Base-by-base conservation (phyloP, 2,113 vertebrate genomes). In the Sinocyclocheilus grahami region DNA sequence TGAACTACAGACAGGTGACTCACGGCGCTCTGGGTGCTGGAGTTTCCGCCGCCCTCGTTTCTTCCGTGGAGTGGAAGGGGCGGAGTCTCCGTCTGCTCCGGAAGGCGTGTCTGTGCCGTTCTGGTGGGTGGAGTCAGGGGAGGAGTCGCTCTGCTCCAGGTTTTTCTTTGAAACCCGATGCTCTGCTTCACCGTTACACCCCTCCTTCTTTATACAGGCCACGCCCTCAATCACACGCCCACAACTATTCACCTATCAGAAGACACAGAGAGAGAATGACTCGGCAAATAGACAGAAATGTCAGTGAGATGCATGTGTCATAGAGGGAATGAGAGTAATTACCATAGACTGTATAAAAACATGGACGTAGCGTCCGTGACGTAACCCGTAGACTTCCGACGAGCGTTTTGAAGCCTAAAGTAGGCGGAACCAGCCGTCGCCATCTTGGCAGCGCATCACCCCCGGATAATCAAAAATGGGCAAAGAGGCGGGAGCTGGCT, bases 51-150 rank as follows among this genome's bases (percentile, higher is more conserved):
- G 91, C 71, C 93, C 92, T 2, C 92, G 92, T 89, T 92, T 95
- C 90, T 93, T 95, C 86, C 92, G 93, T 74, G 92, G 90, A 62
- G 93, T 92, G 69, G 92, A 93, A 39, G 93, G 91, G 88, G 93
- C 92, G 5, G 94, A 92, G 58, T 97, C 96, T 58, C 87, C 86
- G 83, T 96, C 95, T 7, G 93, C 94, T 72, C 95, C 94, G 81
- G 95, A 96, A 72, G 95, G 95, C 84, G 95, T 96, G 85, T 96
- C 96, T 89, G 96, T 95, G 67, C 97, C 96, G 24, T 98, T 98
- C 90, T 95, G 95, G 91, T 96, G 92, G 33, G 93, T 92, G 86
- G 95, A 93, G 79, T 94, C 95, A 10, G 78, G 86, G 63, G 86
- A 87, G 20, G 86, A 84, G 82, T 82, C 65, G 24, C 79, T 83